Percentiles rank a stretch among this genome's conserved stretches.
These are phyloP conservation scores for Drosophila demipolita DNA, from an alignment of 2,888 invertebrate genomes.

Conservation along the genomic window DNA sequence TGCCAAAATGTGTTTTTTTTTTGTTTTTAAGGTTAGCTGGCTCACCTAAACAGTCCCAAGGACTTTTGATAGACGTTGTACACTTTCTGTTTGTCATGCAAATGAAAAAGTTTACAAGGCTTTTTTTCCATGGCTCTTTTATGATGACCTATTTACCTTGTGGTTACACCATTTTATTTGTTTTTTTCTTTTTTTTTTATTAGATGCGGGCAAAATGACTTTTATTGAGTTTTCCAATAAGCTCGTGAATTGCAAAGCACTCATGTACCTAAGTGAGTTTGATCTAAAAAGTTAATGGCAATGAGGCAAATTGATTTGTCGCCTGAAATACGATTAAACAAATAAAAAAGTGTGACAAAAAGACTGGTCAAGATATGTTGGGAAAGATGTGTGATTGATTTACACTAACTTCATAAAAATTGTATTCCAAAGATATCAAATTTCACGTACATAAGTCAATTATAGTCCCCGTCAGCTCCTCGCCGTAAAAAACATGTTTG, in stretches of 20 bases:
- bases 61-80: conserved; percentile 14
- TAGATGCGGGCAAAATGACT: background rate
- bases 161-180: background rate
- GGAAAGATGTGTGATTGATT: conserved; percentile 60
- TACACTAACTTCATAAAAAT: conserved; percentile 25
- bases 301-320: conserved; percentile 32
- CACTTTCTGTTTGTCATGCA: conserved; percentile 30
- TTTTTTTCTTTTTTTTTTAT: background rate
- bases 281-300: conserved; percentile 22
- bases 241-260: background rate
- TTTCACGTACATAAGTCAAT: conserved; percentile 57
- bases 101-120: conserved; percentile 27
- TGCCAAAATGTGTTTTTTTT: conserved; percentile 7
- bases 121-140: background rate
- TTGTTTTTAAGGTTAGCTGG: conserved; percentile 2
- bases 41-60: background rate
- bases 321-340: conserved; percentile 46
- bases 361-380: conserved; percentile 29
- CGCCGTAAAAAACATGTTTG: conserved; percentile 8
- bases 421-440: conserved; percentile 5
- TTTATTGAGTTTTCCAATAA: conserved; percentile 8
- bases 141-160: conserved; percentile 14
- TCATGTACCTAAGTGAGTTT: conserved; percentile 17
- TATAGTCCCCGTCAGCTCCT: conserved; percentile 13
- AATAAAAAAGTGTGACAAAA: conserved; percentile 20